A percentile compares a stretch with the other conserved stretches of the same genome.
Evolutionary conservation across 2,888 invertebrate genomes (phyloP).

Genomic region (Desoria tigrina): DNA sequence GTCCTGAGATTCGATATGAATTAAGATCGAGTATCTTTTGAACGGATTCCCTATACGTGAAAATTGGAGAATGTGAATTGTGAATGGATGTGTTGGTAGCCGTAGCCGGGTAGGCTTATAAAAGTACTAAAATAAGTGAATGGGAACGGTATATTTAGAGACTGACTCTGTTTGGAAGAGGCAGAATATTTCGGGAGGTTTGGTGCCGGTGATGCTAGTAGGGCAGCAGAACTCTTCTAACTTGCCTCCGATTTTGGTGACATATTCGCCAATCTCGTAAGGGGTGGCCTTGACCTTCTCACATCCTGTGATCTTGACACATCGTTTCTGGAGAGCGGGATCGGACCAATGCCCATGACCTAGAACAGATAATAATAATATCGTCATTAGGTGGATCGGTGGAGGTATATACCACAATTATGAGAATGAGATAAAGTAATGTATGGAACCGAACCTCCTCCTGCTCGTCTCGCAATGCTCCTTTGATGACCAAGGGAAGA

Average conservation of each 20-base stretch:
- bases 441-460: constrained; percentile 4
- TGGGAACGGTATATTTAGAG: too few relatives aligned
- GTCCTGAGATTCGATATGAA: background rate
- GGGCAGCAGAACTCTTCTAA: constrained; percentile 11
- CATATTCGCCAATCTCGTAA: constrained; percentile 2
- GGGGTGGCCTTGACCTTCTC: background rate
- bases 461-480: background rate
- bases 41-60: background rate
- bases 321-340: background rate
- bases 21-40: background rate
- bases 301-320: background rate
- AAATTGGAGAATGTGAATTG: background rate
- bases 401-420: too few relatives aligned
- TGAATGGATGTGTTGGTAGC: too few relatives aligned
- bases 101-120: too few relatives aligned
- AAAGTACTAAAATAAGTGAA: too few relatives aligned
- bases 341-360: constrained; percentile 2
- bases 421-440: too few relatives aligned
- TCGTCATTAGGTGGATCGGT: too few relatives aligned
- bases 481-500: background rate
- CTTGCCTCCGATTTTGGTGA: background rate
- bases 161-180: background rate
- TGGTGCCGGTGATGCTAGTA: constrained; percentile 6
- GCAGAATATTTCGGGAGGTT: background rate
- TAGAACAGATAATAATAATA: too few relatives aligned